phyloP scores from a whole-genome alignment of 2,797 vertebrate genomes.

The Gymnoscopelus microlampas region DNA sequence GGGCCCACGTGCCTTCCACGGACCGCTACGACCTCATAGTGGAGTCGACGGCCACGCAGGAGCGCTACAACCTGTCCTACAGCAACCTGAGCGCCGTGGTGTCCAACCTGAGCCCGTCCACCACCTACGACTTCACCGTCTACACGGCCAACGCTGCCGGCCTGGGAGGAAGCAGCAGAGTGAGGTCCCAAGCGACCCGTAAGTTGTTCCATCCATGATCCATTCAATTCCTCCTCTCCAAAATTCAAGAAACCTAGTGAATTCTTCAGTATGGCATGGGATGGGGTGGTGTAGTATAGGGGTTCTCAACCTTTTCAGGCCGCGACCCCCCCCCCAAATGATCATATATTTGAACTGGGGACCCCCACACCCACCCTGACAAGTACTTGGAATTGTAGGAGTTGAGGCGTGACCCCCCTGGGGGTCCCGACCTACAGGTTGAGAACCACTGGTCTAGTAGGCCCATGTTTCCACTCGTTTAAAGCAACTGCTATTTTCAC shows the following conservation, averaged over 20 bases:
- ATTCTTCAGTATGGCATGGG: too few relatives aligned
- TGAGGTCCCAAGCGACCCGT: conserved; percentile 78
- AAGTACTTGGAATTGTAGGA: too few relatives aligned
- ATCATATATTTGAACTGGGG: too few relatives aligned
- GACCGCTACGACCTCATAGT: conserved; percentile 68
- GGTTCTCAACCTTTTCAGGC: too few relatives aligned
- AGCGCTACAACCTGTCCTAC: conserved; percentile 50
- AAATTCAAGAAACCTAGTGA: too few relatives aligned
- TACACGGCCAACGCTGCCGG: conserved; percentile 75
- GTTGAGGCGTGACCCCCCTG: too few relatives aligned
- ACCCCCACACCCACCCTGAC: too few relatives aligned
- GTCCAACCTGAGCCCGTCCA: conserved; percentile 59
- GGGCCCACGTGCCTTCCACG: conserved; percentile 66
- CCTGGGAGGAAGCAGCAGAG: conserved; percentile 67
- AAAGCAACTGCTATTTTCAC: background rate
- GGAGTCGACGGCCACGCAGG: conserved; percentile 15
- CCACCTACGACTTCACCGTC: conserved; percentile 73
- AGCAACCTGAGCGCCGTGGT: conserved; percentile 47
- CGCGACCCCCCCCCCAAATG: too few relatives aligned
- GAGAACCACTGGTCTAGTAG: too few relatives aligned
- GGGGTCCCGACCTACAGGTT: too few relatives aligned
- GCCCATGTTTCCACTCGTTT: background rate
- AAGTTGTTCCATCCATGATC: conserved; percentile 48
- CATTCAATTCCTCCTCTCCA: too few relatives aligned
- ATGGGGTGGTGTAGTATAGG: too few relatives aligned